A percentile compares a stretch with the other conserved stretches of the same genome.
Evolutionary conservation across 2,797 vertebrate species (phyloP).

Genomic region (Distichodus sexfasciatus): DNA sequence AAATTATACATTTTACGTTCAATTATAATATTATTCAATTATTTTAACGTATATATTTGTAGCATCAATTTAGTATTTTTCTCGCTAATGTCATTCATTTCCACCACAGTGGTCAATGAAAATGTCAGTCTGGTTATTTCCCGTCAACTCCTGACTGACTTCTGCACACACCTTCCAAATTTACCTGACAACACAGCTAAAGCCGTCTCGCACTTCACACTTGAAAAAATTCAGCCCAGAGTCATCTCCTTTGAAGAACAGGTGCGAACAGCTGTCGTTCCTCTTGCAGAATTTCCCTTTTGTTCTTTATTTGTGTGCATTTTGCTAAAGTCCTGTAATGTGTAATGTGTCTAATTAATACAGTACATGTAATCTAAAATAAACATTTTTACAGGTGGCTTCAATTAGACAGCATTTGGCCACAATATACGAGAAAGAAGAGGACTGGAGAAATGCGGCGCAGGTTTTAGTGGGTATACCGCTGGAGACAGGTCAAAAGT

Average conservation of each 20-base stretch:
- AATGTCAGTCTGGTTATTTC: conserved; percentile 98
- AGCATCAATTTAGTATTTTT: no score
- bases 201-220: conserved; percentile 94
- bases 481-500: conserved; percentile 98
- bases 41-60: no score
- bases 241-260: conserved; percentile 99
- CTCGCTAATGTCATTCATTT: no score
- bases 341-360: neutral
- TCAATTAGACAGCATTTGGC: conserved; percentile 98
- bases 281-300: neutral
- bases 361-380: no score
- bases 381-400: conserved; percentile 80
- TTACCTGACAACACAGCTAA: conserved; percentile 93
- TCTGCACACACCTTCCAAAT: conserved; percentile 91
- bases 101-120: conserved; percentile 90
- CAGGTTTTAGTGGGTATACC: conserved; percentile 98
- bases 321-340: neutral
- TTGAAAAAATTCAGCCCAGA: conserved; percentile 97
- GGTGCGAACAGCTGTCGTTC: conserved; percentile 63
- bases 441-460: conserved; percentile 97
- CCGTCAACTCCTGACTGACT: conserved; percentile 94
- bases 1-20: no score
- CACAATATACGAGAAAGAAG: conserved; percentile 97
- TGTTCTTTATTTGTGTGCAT: neutral
- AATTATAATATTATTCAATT: no score